Base-by-base conservation (phyloP, 2,888 invertebrate genomes). In the Aporophyla lueneburgensis region DNA sequence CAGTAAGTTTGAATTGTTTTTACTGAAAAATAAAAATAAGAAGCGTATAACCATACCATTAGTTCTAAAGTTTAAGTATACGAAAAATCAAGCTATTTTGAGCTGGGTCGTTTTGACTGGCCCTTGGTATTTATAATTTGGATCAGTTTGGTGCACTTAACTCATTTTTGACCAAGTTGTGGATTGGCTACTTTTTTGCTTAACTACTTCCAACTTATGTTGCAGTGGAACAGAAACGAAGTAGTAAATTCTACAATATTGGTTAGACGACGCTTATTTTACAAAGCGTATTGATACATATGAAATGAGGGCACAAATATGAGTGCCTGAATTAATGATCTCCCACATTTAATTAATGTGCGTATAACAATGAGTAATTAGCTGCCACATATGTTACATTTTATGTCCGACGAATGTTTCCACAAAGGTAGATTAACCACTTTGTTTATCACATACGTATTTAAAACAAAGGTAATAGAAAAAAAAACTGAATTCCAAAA, bases 281-380 rank as follows among this genome's bases (percentile, higher is more conserved):
- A 61, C n/a, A 81, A 81, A 75, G 40, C 59, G 4, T 75, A 75
- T 78, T 75, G 76, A 81, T 54, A 59, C 27, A 65, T 65, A 65
- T 24, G 53, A 74, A 81, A 76, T 78, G 21, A 43, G 51, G 27
- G 54, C 62, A 67, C 43, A 12, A 76, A 58, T 77, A 66, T 56
- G 49, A 69, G 43, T 51, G 46, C 51, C 63, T 43, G 70, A 59
- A 83, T 80, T 83, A 80, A 83, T 77, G 63, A 83, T 78, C 27
- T 54, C 65, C 27, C 21, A 59, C 54, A 77, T 80, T 83, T 56
- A 70, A 80, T 83, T 59, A 77, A 80, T 80, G 63, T 76, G 54
- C 63, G 63, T 59, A 46, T 70, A 24, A 65, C 83, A 58, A 56
- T 69, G 83, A 83, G 43, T 80, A 83, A 77, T 80, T 83, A 70